Percentiles rank a stretch among this genome's conserved stretches.
Conservation (phyloP, 2,888 invertebrate genomes). For the Acleris cristana region DNA sequence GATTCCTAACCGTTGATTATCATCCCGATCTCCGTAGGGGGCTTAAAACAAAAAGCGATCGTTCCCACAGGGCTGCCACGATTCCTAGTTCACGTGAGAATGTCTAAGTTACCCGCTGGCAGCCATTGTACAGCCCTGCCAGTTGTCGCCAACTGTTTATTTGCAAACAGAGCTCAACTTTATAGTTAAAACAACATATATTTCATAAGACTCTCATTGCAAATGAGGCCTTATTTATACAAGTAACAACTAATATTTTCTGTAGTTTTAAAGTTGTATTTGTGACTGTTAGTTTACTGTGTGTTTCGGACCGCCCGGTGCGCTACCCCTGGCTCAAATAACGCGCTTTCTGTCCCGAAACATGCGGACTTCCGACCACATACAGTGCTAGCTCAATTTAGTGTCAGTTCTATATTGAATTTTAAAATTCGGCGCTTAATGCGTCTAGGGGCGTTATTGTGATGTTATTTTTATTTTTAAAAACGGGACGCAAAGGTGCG, state of each 20-base stretch:
- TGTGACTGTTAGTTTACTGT: too few species aligned
- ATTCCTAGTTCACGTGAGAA: conserved; percentile 29
- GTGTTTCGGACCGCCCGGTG: conserved; percentile 65
- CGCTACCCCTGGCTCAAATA: conserved; percentile 42
- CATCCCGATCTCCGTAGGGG: conserved; percentile 26
- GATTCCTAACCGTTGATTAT: conserved; percentile 14
- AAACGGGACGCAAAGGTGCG: too few species aligned
- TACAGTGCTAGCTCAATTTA: neutral
- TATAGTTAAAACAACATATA: too few species aligned
- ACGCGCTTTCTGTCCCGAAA: conserved; percentile 17
- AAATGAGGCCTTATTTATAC: too few species aligned
- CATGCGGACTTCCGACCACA: conserved; percentile 7
- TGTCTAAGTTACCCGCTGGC: conserved; percentile 52
- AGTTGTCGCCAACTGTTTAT: conserved; percentile 78
- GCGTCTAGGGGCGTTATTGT: too few species aligned
- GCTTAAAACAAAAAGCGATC: conserved; percentile 13
- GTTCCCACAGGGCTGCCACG: conserved; percentile 28
- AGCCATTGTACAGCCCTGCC: conserved; percentile 63
- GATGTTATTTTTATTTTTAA: too few species aligned
- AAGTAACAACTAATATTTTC: too few species aligned
- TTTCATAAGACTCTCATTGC: too few species aligned
- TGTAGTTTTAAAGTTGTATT: too few species aligned
- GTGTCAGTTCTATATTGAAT: too few species aligned
- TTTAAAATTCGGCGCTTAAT: too few species aligned
- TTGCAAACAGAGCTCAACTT: conserved; percentile 72